A percentile compares a stretch with the other conserved stretches of the same genome.
These are phyloP conservation scores for Nemopilema nomurai DNA, from an alignment of 30 jellyfish, hydroid and myxozoan genomes.

Conservation along the genomic window DNA sequence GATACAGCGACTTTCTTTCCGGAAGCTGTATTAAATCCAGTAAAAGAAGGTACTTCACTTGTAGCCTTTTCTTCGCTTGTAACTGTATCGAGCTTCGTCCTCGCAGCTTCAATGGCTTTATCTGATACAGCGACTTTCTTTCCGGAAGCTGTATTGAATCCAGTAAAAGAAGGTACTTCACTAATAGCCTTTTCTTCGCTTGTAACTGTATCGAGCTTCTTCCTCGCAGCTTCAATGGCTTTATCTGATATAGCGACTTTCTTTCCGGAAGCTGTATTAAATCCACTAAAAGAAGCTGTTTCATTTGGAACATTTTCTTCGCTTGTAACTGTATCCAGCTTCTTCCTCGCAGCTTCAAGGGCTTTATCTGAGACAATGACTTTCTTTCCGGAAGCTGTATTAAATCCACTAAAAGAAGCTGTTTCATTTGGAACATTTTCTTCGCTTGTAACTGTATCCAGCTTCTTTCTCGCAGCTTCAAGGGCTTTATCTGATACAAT, in stretches of 20 bases:
- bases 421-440: neutral
- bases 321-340: neutral
- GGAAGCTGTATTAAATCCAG: neutral
- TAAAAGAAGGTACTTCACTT: neutral
- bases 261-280: conserved; percentile 63
- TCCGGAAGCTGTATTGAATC: conserved; percentile 66
- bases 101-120: conserved; percentile 39
- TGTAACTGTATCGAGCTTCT: conserved; percentile 14
- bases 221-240: conserved; percentile 61
- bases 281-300: conserved; percentile 36
- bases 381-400: neutral
- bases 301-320: neutral
- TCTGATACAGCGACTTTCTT: conserved; percentile 47
- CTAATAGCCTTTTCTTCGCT: neutral
- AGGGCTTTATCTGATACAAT: neutral
- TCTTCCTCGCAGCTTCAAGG: neutral
- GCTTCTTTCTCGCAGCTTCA: neutral
- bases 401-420: neutral
- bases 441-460: neutral
- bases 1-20: neutral
- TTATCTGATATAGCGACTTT: conserved; percentile 44
- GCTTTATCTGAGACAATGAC: neutral
- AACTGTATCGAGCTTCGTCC: neutral
- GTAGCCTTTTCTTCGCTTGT: neutral
- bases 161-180: conserved; percentile 11